phyloP scores from a whole-genome alignment of 2,797 vertebrate genomes.

The Amblyraja radiata region DNA sequence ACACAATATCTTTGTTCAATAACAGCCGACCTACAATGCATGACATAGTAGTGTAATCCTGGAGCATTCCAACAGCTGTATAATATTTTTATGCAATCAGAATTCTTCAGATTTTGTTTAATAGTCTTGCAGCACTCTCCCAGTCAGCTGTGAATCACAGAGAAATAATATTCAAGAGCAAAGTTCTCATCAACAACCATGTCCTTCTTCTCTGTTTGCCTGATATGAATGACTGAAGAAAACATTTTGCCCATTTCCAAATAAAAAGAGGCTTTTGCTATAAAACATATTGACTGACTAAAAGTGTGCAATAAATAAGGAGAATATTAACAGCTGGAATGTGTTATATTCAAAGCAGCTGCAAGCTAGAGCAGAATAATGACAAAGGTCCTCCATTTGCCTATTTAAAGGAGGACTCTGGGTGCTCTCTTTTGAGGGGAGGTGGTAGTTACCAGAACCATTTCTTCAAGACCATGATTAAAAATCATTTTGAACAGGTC shows the following conservation, averaged over 20 bases:
- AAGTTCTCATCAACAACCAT: neutral
- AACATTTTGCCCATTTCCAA: neutral
- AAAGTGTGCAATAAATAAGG: neutral
- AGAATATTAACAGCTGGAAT: neutral
- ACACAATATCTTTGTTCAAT: neutral
- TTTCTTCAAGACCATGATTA: neutral
- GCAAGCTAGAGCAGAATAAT: neutral
- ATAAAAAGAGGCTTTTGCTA: neutral
- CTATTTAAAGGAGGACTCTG: neutral
- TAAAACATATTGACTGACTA: neutral
- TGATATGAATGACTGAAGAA: neutral
- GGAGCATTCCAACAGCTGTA: neutral
- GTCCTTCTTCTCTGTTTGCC: neutral
- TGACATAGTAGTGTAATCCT: conserved; percentile 3
- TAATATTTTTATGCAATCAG: conserved; percentile 14
- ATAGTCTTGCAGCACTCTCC: neutral
- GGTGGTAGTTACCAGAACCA: neutral
- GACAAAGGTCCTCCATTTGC: neutral
- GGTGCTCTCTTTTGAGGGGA: neutral
- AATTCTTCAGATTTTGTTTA: neutral
- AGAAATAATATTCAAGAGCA: neutral
- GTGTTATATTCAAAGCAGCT: too few relatives aligned
- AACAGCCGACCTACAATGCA: conserved; percentile 9
- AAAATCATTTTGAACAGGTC: neutral
- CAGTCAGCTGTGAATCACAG: neutral